Base-by-base conservation (phyloP, 2,797 vertebrate genomes). In the Philypnodon macrostomus region DNA sequence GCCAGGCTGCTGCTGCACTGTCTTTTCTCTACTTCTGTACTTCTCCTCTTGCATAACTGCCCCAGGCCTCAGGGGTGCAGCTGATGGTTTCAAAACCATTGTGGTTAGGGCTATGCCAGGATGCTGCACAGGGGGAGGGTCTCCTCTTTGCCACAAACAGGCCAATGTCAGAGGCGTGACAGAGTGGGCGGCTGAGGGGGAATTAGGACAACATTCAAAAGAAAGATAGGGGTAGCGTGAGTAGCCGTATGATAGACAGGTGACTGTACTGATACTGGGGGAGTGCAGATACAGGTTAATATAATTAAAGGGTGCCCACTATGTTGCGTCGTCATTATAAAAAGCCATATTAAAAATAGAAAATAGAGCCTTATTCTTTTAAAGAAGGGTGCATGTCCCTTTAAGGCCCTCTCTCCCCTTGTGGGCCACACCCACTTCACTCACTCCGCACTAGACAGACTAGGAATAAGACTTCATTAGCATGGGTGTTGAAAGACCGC, bases 11-110 rank as follows among this genome's bases (percentile, higher is more conserved):
- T 75, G 63, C 75, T 75, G 65, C 70, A 46, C 35, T 74, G 53
- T 63, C 68, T 67, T 37, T 46, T 62, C 48, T 38, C 39, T 42
- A 15, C 4, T 21, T 23, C n/a, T 24, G n/a, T n/a, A n/a, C n/a
- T 36, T 4, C 27, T 36, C 47, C 21, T 16, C 32, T 62, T 74
- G 77, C 69, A 64, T 62, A 67, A 57, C 62, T 66, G 66, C 70
- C 75, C 27, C 27, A 10, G 77, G 77, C 69, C 73, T 59, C 75
- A 2, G 68, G 79, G 78, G 79, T 80, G 81, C 80, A 76, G 72
- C 45, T 45, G 51, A 75, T 65, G 56, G 62, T 60, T 74, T 71
- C 42, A 66, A 38, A 24, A 47, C 63, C 66, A 23, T 32, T 54
- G 64, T 68, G 73, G 65, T 4, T 45, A 64, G 54, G 4, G 41